Evolutionary conservation across 2,797 vertebrate genomes (phyloP), one percentile per base, ranked within the genome.

Genomic region (Aplochiton taeniatus): DNA sequence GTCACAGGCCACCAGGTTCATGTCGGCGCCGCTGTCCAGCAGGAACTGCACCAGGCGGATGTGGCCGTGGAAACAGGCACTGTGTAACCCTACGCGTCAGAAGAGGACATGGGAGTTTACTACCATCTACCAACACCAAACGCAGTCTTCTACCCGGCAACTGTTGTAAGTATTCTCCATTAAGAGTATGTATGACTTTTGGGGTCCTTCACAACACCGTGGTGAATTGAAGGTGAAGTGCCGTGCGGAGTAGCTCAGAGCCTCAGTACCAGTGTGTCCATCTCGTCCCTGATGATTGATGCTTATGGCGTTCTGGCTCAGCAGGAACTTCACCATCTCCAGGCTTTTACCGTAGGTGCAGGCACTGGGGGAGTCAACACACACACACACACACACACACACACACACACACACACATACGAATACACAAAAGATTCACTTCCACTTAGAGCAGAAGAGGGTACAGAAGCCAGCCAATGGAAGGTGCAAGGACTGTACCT

Each of bases 201-300:
- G 31, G n/a, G 31, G 31, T 31, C 31, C 31, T 31, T 31, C 31
- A 31, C 31, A 31, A 6, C 31, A 31, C 31, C 2, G 31, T 31
- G 31, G 3, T 31, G 31, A 31, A 3, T 3, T 31, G 31, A 31
- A 31, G 6, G 31, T 2, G 31, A 31, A 31, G 3, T 31, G 31
- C 31, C 2, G 31, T 6, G 31, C 31, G 31, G 31, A 31, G 31
- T 31, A 31, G 31, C 31, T 31, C 31, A 31, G 13, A 6, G 55
- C 6, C 11, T 20, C 1, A 47, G 31, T 88, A 98, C 96, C 96
- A 83, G 97, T 98, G 81, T 98, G 96, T 48, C 97, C 96, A 0
- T 98, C 96, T 86, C 96, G 91, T 77, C 97, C 96, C 85, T 97
- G 97, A 50, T 96, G 93, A 70, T 98, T 99, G 82, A 98, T 92